A percentile compares a stretch with the other conserved stretches of the same genome.
These are phyloP conservation scores for Strix uralensis DNA, from an alignment of 2,113 vertebrate species.

Conservation along the genomic window DNA sequence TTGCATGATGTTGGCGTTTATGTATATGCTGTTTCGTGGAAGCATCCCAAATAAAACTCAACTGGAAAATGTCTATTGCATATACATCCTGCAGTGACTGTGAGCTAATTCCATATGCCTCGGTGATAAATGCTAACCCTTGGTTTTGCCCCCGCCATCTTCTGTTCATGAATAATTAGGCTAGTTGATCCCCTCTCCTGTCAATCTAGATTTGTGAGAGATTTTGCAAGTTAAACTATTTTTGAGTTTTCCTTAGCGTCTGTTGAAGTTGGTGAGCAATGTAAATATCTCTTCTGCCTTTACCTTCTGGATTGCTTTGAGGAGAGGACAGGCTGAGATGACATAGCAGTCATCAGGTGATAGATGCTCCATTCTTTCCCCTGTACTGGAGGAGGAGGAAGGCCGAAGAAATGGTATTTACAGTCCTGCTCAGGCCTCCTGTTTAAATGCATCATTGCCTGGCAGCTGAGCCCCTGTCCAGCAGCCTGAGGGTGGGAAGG, in stretches of 20 bases:
- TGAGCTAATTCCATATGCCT: neutral
- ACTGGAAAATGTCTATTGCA: neutral
- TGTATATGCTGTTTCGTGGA: neutral
- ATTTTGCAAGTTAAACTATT: neutral
- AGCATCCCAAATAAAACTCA: neutral
- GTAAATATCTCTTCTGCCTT: neutral
- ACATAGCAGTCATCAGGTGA: neutral
- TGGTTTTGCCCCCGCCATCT: neutral
- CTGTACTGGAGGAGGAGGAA: neutral
- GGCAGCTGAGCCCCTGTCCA: constrained; percentile 22
- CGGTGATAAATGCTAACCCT: neutral
- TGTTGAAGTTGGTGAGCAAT: neutral
- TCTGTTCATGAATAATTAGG: neutral
- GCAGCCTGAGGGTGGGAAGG: neutral
- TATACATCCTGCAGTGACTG: neutral
- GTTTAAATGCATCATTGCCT: neutral
- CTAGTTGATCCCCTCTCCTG: neutral
- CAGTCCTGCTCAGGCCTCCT: neutral
- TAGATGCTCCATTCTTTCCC: neutral
- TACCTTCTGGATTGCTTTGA: neutral
- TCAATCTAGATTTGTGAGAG: neutral
- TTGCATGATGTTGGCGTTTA: neutral
- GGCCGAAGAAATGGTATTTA: neutral
- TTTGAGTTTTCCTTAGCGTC: neutral
- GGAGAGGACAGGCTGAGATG: neutral